Percentiles rank a stretch among this genome's conserved stretches.
These are phyloP conservation scores for Rhabdophis nuchalis DNA, from an alignment of 2,797 vertebrate genomes.

Conservation along the genomic window DNA sequence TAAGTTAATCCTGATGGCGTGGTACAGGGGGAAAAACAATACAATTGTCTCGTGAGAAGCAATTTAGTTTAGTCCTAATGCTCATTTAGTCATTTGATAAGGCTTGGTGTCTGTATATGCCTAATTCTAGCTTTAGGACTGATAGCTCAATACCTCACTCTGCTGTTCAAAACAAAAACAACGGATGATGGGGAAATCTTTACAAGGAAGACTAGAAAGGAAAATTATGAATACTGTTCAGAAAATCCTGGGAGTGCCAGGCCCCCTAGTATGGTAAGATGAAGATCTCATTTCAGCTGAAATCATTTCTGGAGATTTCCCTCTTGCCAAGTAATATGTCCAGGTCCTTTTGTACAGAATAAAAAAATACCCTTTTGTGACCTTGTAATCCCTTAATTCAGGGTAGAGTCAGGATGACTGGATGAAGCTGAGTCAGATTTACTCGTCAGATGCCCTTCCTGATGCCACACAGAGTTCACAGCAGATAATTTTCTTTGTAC, in stretches of 20 bases:
- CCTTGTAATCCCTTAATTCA: neutral
- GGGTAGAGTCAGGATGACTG: neutral
- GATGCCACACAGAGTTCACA: neutral
- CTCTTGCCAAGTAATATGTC: neutral
- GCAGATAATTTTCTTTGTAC: neutral
- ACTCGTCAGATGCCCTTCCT: neutral
- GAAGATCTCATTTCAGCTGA: neutral
- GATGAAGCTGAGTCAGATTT: neutral
- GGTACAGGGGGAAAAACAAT: neutral
- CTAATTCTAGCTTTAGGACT: neutral
- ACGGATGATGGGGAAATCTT: neutral
- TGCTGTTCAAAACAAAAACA: conserved; percentile 39
- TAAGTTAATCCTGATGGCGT: neutral
- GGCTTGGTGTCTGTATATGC: neutral
- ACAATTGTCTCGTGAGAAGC: neutral
- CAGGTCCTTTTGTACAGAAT: neutral
- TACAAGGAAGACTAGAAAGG: neutral
- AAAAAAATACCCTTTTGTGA: neutral
- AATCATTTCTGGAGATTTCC: neutral
- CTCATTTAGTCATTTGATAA: neutral
- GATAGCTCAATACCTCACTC: conserved; percentile 47
- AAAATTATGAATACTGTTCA: neutral
- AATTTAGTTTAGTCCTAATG: neutral
- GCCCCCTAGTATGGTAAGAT: neutral
- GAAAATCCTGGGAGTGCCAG: neutral